Evolutionary conservation across 2,113 vertebrate genomes (phyloP).

Genomic region (Pterocles burchelli): DNA sequence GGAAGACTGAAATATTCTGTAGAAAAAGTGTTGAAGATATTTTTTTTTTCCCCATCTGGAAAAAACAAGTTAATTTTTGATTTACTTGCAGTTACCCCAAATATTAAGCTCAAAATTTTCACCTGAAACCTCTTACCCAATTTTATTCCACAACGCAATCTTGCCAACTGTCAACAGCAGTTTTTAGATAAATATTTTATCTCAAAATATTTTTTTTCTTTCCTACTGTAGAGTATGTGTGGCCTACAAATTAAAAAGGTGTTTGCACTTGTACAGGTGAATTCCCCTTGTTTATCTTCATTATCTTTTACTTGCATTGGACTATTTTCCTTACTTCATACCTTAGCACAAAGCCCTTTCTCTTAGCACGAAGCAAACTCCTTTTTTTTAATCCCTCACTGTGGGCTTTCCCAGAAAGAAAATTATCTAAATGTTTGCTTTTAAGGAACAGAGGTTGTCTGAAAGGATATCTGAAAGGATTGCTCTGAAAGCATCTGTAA

Average conservation of each 20-base stretch:
- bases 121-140: background rate
- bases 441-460: background rate
- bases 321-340: background rate
- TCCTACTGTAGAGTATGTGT: background rate
- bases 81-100: background rate
- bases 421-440: background rate
- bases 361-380: background rate
- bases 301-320: background rate
- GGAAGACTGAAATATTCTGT: background rate
- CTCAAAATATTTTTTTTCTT: background rate
- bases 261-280: background rate
- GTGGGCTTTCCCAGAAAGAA: background rate
- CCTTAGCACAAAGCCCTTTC: background rate
- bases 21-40: background rate
- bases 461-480: background rate
- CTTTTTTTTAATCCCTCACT: background rate
- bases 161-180: background rate
- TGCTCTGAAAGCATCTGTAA: background rate
- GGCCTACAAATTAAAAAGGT: background rate
- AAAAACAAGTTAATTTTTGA: background rate
- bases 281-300: background rate
- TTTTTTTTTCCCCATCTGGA: background rate
- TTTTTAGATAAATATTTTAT: background rate
- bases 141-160: background rate
- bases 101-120: background rate